Conservation (phyloP, 2,797 vertebrate genomes). For the Helarctos malayanus region DNA sequence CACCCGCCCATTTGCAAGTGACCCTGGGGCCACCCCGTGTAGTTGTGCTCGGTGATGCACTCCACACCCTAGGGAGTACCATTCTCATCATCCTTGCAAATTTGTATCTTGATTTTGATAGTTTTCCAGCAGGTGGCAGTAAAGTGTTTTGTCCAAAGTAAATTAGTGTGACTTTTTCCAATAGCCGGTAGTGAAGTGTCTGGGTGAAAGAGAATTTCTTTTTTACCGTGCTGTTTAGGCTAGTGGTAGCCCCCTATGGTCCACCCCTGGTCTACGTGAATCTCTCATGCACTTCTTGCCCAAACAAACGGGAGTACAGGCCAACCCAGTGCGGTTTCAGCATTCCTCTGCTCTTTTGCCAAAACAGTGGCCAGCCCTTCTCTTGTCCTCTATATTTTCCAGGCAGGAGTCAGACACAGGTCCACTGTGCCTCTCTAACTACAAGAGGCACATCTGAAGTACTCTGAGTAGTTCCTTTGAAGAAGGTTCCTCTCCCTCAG, state of each 20-base stretch:
- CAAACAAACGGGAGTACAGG: neutral
- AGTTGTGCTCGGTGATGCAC: neutral
- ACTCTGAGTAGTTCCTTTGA: neutral
- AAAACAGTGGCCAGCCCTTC: neutral
- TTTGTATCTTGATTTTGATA: neutral
- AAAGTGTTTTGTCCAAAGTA: conserved; percentile 51
- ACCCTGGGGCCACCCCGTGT: neutral
- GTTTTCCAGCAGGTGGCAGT: conserved; percentile 74
- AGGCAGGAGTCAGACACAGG: neutral
- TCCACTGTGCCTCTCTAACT: neutral
- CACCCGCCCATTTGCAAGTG: neutral
- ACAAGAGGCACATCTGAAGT: neutral
- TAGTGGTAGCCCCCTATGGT: neutral
- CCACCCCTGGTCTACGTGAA: neutral
- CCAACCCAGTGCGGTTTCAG: neutral
- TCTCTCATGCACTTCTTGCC: neutral
- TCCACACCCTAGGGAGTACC: neutral
- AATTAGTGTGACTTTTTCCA: neutral
- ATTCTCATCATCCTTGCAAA: neutral
- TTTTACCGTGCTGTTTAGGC: neutral
- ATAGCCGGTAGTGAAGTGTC: neutral
- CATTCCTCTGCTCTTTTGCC: conserved; percentile 7
- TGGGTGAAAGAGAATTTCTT: neutral
- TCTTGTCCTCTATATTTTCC: neutral
- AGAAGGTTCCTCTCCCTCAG: neutral